Conservation (phyloP, 2,888 invertebrate species). For the Andrena chrysosceles region DNA sequence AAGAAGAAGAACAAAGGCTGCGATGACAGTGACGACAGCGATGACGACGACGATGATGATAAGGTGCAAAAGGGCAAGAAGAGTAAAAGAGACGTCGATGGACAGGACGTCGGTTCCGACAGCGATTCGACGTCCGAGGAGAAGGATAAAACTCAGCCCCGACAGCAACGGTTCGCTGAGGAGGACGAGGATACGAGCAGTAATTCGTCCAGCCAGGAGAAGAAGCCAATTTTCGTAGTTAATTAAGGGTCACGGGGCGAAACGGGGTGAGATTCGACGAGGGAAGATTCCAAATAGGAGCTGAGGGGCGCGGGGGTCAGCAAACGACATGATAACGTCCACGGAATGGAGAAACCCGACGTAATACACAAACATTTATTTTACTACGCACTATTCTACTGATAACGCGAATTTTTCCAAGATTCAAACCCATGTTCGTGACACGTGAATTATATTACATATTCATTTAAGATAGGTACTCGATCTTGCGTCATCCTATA, state of each 20-base stretch:
- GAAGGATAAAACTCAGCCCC: not conserved
- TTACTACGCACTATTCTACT: not conserved
- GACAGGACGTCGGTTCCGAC: not conserved
- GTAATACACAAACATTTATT: not conserved
- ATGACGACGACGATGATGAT: constrained; percentile 5
- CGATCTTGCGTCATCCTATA: not conserved
- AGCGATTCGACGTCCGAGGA: constrained; percentile 41
- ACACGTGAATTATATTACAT: not conserved
- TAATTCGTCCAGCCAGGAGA: constrained; percentile 15
- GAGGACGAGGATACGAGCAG: not conserved
- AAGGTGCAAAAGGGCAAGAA: not conserved
- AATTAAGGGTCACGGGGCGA: not conserved
- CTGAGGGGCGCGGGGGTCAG: not conserved
- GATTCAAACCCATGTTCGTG: not conserved
- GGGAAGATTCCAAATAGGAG: not conserved
- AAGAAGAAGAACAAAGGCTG: constrained; percentile 3
- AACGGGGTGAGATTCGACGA: not conserved
- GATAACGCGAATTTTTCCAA: not conserved
- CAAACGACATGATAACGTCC: not conserved
- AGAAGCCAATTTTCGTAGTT: constrained; percentile 8
- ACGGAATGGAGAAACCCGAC: not conserved
- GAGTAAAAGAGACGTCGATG: constrained; percentile 11
- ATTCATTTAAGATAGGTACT: not conserved
- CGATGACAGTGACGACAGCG: not conserved
- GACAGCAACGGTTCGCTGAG: not conserved